Percentiles rank a stretch among this genome's conserved stretches.
These are phyloP conservation scores for Cichladusa arquata DNA, from an alignment of 2,113 vertebrate species.

Conservation along the genomic window DNA sequence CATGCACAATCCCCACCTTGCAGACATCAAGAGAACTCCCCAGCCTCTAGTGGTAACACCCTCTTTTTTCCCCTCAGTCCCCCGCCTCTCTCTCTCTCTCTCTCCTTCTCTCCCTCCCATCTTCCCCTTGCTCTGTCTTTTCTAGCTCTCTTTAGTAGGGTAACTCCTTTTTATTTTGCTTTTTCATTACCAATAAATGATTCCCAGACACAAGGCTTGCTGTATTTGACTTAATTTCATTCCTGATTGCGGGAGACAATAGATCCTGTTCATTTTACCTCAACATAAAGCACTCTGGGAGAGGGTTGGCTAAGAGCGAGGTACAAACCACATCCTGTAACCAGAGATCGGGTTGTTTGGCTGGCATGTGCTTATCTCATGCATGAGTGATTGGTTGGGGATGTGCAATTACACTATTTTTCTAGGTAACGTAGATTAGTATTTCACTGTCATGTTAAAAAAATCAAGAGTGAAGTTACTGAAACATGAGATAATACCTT, in stretches of 20 bases:
- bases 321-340: too few relatives aligned
- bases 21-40: too few relatives aligned
- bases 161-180: not conserved
- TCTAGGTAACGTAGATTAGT: constrained; percentile 80
- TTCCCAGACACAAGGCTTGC: not conserved
- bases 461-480: constrained; percentile 82
- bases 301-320: too few relatives aligned
- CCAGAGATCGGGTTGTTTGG: too few relatives aligned
- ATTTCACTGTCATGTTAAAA: constrained; percentile 90
- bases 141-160: too few relatives aligned
- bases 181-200: rapidly evolving
- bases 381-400: too few relatives aligned
- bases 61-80: not conserved
- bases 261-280: too few relatives aligned
- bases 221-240: not conserved
- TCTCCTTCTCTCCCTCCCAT: not conserved
- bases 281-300: too few relatives aligned
- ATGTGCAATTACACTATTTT: constrained; percentile 75
- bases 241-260: not conserved
- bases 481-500: constrained; percentile 29
- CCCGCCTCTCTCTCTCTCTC: too few relatives aligned
- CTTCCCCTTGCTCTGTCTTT: not conserved
- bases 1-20: not conserved
- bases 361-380: too few relatives aligned
- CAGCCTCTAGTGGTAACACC: not conserved